Evolutionary conservation across 2,888 invertebrate genomes (phyloP).

Genomic region (Alloplasta piceator): DNA sequence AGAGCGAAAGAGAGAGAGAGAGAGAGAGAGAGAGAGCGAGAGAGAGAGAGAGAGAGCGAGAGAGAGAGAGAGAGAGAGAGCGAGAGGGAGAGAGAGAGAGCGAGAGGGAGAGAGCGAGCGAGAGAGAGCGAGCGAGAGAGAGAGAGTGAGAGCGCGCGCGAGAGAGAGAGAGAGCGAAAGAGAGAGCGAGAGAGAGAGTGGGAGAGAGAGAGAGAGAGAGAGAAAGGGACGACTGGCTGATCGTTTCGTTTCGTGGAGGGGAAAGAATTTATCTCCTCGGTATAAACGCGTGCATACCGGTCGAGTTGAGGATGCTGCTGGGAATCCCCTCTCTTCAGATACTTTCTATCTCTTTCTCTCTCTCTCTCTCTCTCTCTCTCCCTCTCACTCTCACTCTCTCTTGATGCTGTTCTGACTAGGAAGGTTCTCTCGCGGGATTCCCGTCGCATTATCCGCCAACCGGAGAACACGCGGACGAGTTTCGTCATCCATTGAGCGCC

Average conservation of each 20-base stretch:
- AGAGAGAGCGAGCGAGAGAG: slow-evolving; percentile 2
- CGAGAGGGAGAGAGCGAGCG: slow-evolving; percentile 4
- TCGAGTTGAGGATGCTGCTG: slow-evolving; percentile 24
- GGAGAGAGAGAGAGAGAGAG: neutral
- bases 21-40: neutral
- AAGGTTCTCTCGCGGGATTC: slow-evolving; percentile 21
- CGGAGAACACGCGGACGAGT: slow-evolving; percentile 52
- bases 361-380: slow-evolving; percentile 23
- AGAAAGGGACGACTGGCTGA: slow-evolving; percentile 49
- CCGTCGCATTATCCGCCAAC: slow-evolving; percentile 60
- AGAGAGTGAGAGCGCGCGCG: neutral
- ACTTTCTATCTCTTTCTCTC: slow-evolving; percentile 6
- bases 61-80: neutral
- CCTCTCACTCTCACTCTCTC: slow-evolving; percentile 12
- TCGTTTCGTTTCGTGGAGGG: slow-evolving; percentile 53
- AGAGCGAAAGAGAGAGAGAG: slow-evolving; percentile 1
- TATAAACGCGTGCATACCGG: slow-evolving; percentile 35
- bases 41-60: neutral
- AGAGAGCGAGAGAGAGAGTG: neutral
- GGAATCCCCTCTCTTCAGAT: slow-evolving; percentile 31
- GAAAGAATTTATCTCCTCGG: slow-evolving; percentile 44
- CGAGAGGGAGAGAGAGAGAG: neutral
- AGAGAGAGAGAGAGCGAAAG: too few species aligned
- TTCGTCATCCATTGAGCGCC: slow-evolving; percentile 27
- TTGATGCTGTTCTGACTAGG: slow-evolving; percentile 14